Conservation (phyloP, 2,888 invertebrate genomes). For the Drosophila flavopinicola region DNA sequence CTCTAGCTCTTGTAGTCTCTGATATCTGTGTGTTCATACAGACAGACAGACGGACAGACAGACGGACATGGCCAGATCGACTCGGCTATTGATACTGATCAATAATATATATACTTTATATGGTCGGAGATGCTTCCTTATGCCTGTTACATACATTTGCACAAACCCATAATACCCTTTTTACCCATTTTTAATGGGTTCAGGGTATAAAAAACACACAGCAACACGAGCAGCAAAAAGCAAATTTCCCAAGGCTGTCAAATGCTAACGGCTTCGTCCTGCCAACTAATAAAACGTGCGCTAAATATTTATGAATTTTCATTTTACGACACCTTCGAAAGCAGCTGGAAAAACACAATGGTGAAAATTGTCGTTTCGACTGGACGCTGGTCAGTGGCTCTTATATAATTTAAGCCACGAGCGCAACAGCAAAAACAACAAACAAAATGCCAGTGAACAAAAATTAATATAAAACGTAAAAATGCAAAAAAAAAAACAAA, state of each 20-base stretch:
- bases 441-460: constrained; percentile 24
- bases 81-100: too few species aligned
- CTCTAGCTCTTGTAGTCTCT: too few species aligned
- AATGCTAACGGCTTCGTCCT: constrained; percentile 38
- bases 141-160: too few species aligned
- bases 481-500: constrained; percentile 19
- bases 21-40: too few species aligned
- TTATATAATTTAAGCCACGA: constrained; percentile 62
- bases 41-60: too few species aligned
- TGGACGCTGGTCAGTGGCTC: constrained; percentile 42
- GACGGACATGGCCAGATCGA: too few species aligned
- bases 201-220: constrained; percentile 6
- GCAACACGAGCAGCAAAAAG: constrained; percentile 9
- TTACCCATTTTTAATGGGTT: too few species aligned
- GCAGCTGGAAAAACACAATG: constrained; percentile 48
- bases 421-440: constrained; percentile 15
- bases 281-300: constrained; percentile 71
- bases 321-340: constrained; percentile 72
- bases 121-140: too few species aligned
- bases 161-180: too few species aligned
- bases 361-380: constrained; percentile 44
- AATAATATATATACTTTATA: too few species aligned
- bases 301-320: constrained; percentile 76
- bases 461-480: constrained; percentile 70
- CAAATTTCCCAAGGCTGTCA: constrained; percentile 40